phyloP scores from a whole-genome alignment of 2,797 vertebrate species.

The Knipowitschia caucasica region DNA sequence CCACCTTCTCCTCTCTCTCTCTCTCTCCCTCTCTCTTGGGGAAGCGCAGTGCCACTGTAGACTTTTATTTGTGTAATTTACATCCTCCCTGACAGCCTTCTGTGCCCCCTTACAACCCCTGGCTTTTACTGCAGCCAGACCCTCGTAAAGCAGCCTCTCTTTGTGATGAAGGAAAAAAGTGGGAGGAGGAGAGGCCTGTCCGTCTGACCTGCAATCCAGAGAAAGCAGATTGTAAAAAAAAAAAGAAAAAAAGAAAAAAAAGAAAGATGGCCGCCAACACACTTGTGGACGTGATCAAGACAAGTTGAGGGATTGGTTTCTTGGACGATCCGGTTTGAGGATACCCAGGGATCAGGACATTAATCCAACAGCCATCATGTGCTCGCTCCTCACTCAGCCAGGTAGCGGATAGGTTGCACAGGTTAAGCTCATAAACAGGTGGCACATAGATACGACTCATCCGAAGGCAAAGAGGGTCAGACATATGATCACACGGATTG shows the following conservation, averaged over 20 bases:
- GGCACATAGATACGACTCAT: constrained; percentile 28
- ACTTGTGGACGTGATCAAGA: constrained; percentile 6
- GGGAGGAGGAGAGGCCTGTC: constrained; percentile 26
- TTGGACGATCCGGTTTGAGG: constrained; percentile 48
- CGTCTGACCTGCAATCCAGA: constrained; percentile 55
- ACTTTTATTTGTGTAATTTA: constrained; percentile 77
- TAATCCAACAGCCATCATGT: constrained; percentile 55
- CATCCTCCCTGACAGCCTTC: constrained; percentile 64
- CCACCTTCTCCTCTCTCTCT: constrained; percentile 7
- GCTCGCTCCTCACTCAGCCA: constrained; percentile 45
- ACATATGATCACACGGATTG: background rate
- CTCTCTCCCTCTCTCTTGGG: constrained; percentile 37
- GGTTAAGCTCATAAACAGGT: constrained; percentile 55
- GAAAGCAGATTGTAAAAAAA: constrained; percentile 59
- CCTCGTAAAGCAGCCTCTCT: constrained; percentile 66
- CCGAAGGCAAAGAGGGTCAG: constrained; percentile 10
- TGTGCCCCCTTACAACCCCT: constrained; percentile 56
- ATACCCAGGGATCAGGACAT: constrained; percentile 54
- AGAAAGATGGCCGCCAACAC: constrained; percentile 32
- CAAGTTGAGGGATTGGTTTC: constrained; percentile 37
- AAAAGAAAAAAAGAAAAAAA: constrained; percentile 57
- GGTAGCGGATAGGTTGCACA: constrained; percentile 25
- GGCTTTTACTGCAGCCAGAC: constrained; percentile 68
- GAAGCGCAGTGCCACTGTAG: constrained; percentile 56
- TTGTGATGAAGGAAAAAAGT: constrained; percentile 56